Evolutionary conservation across 2,888 invertebrate species (phyloP), one percentile per base, ranked within the genome.

Genomic region (Morpho achilles): DNA sequence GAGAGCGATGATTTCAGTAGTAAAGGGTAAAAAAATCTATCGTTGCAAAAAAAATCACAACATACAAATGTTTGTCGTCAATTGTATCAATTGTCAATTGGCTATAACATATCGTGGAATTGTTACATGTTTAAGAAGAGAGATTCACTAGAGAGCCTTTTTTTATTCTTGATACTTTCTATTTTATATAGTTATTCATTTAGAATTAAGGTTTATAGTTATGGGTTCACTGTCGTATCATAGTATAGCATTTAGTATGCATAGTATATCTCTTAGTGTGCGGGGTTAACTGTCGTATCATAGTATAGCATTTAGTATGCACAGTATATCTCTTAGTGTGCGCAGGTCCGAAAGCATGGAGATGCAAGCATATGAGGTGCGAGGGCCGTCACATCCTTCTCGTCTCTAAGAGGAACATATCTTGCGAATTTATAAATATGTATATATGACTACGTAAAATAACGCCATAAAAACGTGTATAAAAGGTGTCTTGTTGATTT

Each of bases 341-440:
- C 58, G 40, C 68, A 61, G 7, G 16, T 67, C 45, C 68, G 44
- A 9, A 53, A 39, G 54, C 48, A 53, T 62, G 65, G 70, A 83
- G 84, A 84, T 81, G 79, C 72, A 32, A 32, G 32, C 32, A 32
- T 32, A 32, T 76, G 69, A 70, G 53, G 63, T 62, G 57, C 73
- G 77, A 79, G 76, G 81, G 84, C 79, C 80, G 64, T 74, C 71
- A 79, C 77, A 86, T 86, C 86, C 87, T 84, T 73, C 70, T 74
- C 73, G 73, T 66, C 69, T 69, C 65, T 58, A 78, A 71, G 75
- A 81, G 82, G 81, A 85, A 85, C 80, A 71, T 66, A 72, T 69
- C 66, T 66, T 65, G 73, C 67, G 61, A 64, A 56, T 58, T 64
- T 49, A 59, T 60, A 62, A 61, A 57, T 60, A 59, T 61, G 55